phyloP scores from a whole-genome alignment of 1,140 invertebrate species.

The Hesperophylax magnus region DNA sequence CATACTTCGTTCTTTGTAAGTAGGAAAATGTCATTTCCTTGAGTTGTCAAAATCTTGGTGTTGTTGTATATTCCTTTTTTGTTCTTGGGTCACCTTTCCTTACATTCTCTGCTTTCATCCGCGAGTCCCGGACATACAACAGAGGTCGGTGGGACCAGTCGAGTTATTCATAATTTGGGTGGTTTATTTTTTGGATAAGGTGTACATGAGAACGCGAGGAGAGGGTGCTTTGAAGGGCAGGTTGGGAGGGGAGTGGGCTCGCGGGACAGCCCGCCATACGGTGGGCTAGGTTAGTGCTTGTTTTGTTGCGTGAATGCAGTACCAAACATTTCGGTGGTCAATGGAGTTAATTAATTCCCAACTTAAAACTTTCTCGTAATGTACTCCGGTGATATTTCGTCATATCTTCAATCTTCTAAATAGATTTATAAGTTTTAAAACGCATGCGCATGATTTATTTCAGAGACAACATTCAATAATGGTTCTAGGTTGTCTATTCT shows the following conservation, averaged over 20 bases:
- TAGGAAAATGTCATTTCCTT: no score
- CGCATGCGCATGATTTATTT: no score
- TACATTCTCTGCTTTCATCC: constrained; percentile 31
- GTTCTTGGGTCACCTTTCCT: background rate
- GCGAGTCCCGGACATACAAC: background rate
- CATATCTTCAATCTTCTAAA: no score
- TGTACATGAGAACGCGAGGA: background rate
- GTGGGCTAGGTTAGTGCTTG: constrained; percentile 56
- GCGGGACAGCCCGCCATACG: constrained; percentile 38
- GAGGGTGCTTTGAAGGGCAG: background rate
- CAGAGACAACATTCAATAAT: no score
- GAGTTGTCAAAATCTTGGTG: no score
- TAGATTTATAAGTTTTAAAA: no score
- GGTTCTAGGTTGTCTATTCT: no score
- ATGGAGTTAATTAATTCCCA: background rate
- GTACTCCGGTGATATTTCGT: background rate
- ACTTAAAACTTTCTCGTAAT: no score
- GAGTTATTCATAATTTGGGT: constrained; percentile 32
- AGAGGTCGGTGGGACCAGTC: background rate
- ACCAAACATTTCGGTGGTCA: background rate
- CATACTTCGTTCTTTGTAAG: no score
- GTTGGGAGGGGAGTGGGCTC: background rate
- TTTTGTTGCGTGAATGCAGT: constrained; percentile 39
- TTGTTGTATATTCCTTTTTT: background rate
- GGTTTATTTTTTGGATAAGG: constrained; percentile 48